A percentile compares a stretch with the other conserved stretches of the same genome.
phyloP scores from a whole-genome alignment of 2,888 invertebrate species.

The Tinea trinotella region DNA sequence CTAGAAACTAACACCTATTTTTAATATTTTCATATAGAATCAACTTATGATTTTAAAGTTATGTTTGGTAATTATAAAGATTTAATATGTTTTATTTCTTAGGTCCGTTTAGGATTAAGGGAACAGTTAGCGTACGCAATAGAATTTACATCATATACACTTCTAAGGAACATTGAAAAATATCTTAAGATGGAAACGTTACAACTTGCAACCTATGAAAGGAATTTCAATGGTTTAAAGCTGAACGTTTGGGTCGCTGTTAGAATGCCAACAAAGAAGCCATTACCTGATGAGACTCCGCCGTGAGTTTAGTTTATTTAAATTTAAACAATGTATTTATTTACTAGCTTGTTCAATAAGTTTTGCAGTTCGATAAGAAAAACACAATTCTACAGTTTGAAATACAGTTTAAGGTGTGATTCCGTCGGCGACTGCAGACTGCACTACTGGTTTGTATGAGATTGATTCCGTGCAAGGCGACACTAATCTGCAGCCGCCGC shows the following conservation, averaged over 20 bases:
- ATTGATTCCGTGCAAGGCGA: too few species aligned
- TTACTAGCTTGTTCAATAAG: constrained; percentile 9
- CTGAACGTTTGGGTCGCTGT: constrained; percentile 57
- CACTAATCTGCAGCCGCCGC: too few species aligned
- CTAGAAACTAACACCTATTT: too few species aligned
- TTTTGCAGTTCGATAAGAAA: too few species aligned
- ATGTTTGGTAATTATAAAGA: too few species aligned
- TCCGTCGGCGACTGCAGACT: too few species aligned
- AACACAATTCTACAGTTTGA: too few species aligned
- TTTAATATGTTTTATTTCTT: not conserved
- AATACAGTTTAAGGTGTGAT: too few species aligned
- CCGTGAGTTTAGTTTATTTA: constrained; percentile 40
- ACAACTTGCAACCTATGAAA: constrained; percentile 45
- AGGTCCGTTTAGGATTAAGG: constrained; percentile 50
- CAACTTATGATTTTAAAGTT: too few species aligned
- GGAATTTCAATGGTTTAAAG: constrained; percentile 44
- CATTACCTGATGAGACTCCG: constrained; percentile 44
- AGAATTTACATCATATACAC: constrained; percentile 50
- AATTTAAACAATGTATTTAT: not conserved
- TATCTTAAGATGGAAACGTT: constrained; percentile 41
- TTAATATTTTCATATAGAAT: too few species aligned
- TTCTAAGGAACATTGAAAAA: constrained; percentile 51
- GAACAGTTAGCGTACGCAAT: constrained; percentile 49
- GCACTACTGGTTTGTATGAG: too few species aligned
- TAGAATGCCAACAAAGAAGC: constrained; percentile 49